Evolutionary conservation across 2,797 vertebrate species (phyloP), one percentile per base, ranked within the genome.

Genomic region (Silurus lanzhouensis): DNA sequence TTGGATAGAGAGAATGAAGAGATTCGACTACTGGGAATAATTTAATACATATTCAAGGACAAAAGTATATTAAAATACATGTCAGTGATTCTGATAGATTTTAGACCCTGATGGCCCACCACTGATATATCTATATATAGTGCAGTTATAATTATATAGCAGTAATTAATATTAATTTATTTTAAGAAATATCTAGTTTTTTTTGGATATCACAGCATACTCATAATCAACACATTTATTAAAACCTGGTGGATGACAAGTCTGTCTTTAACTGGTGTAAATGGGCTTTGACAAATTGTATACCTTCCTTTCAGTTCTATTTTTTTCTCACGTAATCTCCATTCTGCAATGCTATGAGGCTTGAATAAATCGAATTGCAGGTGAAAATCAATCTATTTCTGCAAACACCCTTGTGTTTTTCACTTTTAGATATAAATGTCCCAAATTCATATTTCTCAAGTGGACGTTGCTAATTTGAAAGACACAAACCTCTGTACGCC

Each of bases 221-320:
- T 64, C 22, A 8, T 79, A 6, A 46, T 63, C 1, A 66, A 64
- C n/a, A 52, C 25, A 19, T 76, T 19, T 27, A 52, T 81, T 19
- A 46, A 80, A 64, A 80, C n/a, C 0, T 66, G 10, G 8, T 52
- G n/a, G n/a, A 48, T 19, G 22, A 25, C 15, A 27, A 27, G 27
- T n/a, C 27, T 6, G 20, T 78, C 57, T 44, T 52, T 52, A 81
- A 52, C 61, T 19, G 61, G 44, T 80, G 9, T 64, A 64, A 64
- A 64, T 20, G 22, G 38, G 6, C 22, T 80, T 81, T 66, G 61
- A 52, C 61, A 81, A 81, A 81, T 48, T 81, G 19, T 19, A 66
- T 66, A 81, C 61, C 46, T 52, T 66, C 63, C 38, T 14, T 52
- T 81, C 19, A 66, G 61, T n/a, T 7, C 2, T 13, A 52, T 5